Conservation (phyloP, 23 tunicate species). For the Styela clava region DNA sequence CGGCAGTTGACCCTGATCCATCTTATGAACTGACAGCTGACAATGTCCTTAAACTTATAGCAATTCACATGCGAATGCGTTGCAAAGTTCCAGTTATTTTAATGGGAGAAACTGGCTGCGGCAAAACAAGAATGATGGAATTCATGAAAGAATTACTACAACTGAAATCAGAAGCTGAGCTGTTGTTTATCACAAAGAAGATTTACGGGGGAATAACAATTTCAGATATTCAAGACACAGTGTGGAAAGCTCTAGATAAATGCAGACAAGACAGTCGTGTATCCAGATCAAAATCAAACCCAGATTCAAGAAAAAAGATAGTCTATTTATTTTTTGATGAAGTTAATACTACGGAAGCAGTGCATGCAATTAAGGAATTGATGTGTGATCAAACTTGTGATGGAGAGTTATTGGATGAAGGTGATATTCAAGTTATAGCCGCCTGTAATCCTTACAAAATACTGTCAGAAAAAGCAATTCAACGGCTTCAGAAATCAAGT, state of each 20-base stretch:
- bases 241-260: conserved; percentile 28
- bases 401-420: conserved; percentile 22
- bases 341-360: conserved; percentile 68
- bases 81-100: conserved; percentile 60
- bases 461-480: conserved; percentile 17
- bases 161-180: conserved; percentile 12
- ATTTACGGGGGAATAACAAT: conserved; percentile 74
- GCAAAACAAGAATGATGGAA: conserved; percentile 71
- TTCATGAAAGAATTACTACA: conserved; percentile 41
- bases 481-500: conserved; percentile 26
- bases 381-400: conserved; percentile 49
- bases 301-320: not conserved
- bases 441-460: conserved; percentile 61
- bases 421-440: conserved; percentile 33
- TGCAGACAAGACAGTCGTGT: not conserved
- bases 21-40: conserved; percentile 68
- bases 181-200: conserved; percentile 37
- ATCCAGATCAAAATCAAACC: not conserved
- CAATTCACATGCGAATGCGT: conserved; percentile 62
- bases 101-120: conserved; percentile 85
- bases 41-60: conserved; percentile 64
- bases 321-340: conserved; percentile 56
- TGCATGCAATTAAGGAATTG: conserved; percentile 51
- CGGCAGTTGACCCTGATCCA: conserved; percentile 53
- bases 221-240: conserved; percentile 28